Conservation (phyloP, 2,113 vertebrate genomes). For the Aptenodytes forsteri region DNA sequence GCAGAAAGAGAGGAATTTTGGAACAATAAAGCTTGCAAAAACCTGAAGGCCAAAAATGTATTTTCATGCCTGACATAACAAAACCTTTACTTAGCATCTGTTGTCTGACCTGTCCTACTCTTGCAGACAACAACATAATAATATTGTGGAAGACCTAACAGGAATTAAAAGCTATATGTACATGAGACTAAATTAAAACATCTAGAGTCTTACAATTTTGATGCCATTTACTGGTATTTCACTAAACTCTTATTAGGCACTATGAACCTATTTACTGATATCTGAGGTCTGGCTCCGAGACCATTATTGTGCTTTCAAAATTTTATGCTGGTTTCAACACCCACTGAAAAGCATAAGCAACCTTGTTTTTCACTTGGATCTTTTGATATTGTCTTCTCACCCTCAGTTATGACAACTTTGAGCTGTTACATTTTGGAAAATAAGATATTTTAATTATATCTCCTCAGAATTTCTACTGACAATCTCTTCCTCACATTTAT, state of each 20-base stretch:
- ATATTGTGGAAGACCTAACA: not conserved
- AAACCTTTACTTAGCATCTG: not conserved
- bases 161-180: not conserved
- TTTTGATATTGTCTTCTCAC: not conserved
- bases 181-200: not conserved
- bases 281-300: not conserved
- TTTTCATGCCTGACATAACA: not conserved
- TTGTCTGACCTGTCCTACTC: not conserved
- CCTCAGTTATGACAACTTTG: not conserved
- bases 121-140: not conserved
- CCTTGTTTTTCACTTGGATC: not conserved
- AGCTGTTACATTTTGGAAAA: not conserved
- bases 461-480: not conserved
- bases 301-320: not conserved
- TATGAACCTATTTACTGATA: not conserved
- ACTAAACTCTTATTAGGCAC: not conserved
- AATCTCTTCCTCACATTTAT: conserved; percentile 4
- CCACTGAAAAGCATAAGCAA: not conserved
- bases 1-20: not conserved
- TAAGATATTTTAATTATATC: not conserved
- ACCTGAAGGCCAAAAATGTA: not conserved
- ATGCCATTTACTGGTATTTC: not conserved
- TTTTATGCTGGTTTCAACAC: not conserved
- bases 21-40: not conserved
- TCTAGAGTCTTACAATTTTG: not conserved